These are phyloP conservation scores for Rhagonycha lutea DNA, from an alignment of 2,888 invertebrate genomes.

Conservation along the genomic window DNA sequence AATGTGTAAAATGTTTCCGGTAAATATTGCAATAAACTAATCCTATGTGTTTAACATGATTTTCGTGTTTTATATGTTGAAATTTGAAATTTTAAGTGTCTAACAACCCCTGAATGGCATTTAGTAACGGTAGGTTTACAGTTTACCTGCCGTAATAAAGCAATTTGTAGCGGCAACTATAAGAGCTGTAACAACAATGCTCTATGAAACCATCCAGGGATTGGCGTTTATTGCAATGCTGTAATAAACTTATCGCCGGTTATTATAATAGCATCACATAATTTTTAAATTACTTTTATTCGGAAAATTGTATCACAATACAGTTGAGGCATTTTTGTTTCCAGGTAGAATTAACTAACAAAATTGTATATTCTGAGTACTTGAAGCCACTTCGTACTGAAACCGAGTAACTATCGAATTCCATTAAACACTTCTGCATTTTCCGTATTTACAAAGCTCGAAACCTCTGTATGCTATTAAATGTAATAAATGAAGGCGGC, in stretches of 20 bases:
- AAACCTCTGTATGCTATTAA: constrained; percentile 2
- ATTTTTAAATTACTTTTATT: not conserved
- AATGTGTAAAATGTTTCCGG: not conserved
- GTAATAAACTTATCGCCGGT: constrained; percentile 28
- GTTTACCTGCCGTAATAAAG: constrained; percentile 28
- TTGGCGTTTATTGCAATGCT: constrained; percentile 29
- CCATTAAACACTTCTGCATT: constrained; percentile 9
- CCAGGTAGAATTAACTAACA: not conserved
- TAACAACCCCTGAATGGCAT: not conserved
- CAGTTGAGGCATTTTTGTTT: not conserved
- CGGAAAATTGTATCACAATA: not conserved
- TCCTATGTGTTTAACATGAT: not conserved
- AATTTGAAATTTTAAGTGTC: not conserved
- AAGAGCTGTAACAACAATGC: constrained; percentile 26
- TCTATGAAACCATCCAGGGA: constrained; percentile 18
- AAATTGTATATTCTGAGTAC: not conserved
- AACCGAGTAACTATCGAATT: constrained; percentile 5
- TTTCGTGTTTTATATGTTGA: not conserved
- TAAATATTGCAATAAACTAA: not conserved
- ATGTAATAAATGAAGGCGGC: constrained; percentile 10
- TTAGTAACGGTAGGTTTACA: constrained; percentile 15
- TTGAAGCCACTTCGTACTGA: not conserved
- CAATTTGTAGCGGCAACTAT: constrained; percentile 30
- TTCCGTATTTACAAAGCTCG: constrained; percentile 9
- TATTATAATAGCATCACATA: constrained; percentile 5